Conservation (phyloP, 37 sponge, comb jelly and placozoan species). For the Aphrocallistes beatrix region DNA sequence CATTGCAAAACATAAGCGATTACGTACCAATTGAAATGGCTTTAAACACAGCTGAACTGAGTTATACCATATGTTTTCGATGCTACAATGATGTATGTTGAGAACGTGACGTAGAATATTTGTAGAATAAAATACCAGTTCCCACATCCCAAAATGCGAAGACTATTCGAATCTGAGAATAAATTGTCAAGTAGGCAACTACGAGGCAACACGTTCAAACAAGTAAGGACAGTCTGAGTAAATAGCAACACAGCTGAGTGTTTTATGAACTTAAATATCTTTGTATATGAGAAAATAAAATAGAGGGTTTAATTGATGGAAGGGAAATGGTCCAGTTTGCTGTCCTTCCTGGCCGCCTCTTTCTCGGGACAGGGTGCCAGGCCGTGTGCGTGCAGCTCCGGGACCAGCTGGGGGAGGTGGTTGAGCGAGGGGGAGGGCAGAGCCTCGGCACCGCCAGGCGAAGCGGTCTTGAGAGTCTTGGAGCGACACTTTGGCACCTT, state of each 20-base stretch:
- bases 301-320: conserved; percentile 4
- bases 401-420: background rate
- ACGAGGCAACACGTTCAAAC: too few species aligned
- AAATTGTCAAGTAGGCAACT: too few species aligned
- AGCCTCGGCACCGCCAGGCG: background rate
- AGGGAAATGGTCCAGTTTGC: background rate
- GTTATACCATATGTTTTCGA: too few species aligned
- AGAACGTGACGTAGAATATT: too few species aligned
- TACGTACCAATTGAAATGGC: too few species aligned
- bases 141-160: too few species aligned
- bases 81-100: too few species aligned
- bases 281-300: background rate
- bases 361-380: background rate
- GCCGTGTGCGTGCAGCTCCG: background rate
- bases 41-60: too few species aligned
- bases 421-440: background rate
- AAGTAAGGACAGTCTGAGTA: too few species aligned
- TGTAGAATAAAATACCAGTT: too few species aligned
- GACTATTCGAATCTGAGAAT: too few species aligned
- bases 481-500: conserved; percentile 55
- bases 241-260: background rate
- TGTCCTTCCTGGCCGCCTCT: background rate
- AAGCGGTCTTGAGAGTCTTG: conserved; percentile 23
- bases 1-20: too few species aligned
- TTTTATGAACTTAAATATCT: background rate